A percentile compares a stretch with the other conserved stretches of the same genome.
Conservation (phyloP, 53 echinoderm and acorn worm species). For the Pentamera pediparva region DNA sequence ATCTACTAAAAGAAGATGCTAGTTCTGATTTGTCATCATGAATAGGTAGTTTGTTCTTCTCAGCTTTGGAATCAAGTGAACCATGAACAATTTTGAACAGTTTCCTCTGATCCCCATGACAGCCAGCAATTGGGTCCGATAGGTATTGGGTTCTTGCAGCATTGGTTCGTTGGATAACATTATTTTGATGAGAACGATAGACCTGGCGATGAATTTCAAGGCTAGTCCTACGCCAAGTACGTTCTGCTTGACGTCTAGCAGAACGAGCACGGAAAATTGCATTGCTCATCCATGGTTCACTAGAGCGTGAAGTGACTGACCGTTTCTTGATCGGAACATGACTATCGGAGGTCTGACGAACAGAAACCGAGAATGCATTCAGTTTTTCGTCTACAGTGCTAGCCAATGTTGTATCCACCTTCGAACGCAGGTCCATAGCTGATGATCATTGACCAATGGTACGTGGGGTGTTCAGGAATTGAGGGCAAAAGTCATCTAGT, state of each 20-base stretch:
- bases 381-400: neutral
- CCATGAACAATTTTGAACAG: neutral
- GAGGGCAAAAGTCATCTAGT: no score
- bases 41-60: neutral
- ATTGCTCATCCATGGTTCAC: neutral
- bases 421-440: neutral
- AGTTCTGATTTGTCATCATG: neutral
- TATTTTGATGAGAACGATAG: neutral
- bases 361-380: neutral
- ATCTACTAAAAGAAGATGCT: neutral
- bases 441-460: no score
- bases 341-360: neutral
- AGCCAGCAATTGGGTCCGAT: neutral
- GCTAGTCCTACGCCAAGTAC: neutral
- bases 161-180: neutral
- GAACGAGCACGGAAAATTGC: neutral
- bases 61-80: neutral
- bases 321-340: neutral
- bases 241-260: neutral
- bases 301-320: neutral
- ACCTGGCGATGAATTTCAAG: neutral
- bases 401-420: neutral
- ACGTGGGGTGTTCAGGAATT: no score
- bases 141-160: neutral
- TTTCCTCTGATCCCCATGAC: neutral